phyloP scores from a whole-genome alignment of 1,140 invertebrate genomes.

The Stenopsyche tienmushanensis region DNA sequence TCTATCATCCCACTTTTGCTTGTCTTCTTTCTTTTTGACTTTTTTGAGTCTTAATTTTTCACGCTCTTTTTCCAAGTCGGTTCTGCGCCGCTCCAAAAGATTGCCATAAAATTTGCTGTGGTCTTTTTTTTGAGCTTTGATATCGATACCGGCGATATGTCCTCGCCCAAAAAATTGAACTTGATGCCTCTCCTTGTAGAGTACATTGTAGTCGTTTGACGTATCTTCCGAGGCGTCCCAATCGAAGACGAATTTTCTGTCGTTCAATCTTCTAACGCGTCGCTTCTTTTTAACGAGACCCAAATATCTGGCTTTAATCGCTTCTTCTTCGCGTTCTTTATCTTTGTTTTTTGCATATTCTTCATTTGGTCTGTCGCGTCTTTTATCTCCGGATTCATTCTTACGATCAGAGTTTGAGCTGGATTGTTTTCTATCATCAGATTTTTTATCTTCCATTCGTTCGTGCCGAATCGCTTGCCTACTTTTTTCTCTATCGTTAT shows the following conservation, averaged over 20 bases:
- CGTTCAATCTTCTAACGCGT: constrained; percentile 88
- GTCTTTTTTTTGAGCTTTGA: constrained; percentile 95
- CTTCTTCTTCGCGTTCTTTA: constrained; percentile 88
- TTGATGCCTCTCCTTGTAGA: constrained; percentile 96
- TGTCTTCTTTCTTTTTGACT: constrained; percentile 93
- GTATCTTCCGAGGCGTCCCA: constrained; percentile 99
- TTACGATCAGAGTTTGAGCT: constrained; percentile 19
- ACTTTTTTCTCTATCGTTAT: constrained; percentile 29
- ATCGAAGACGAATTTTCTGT: constrained; percentile 99
- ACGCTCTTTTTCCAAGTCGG: constrained; percentile 96
- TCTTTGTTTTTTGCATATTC: constrained; percentile 75
- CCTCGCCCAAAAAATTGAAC: constrained; percentile 97
- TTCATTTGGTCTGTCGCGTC: constrained; percentile 43
- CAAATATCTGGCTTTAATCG: constrained; percentile 94
- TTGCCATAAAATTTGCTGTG: constrained; percentile 98
- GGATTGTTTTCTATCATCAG: constrained; percentile 45
- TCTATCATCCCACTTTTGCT: constrained; percentile 98
- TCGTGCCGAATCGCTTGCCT: no score
- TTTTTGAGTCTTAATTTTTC: constrained; percentile 94
- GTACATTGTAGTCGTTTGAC: constrained; percentile 93
- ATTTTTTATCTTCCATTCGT: constrained; percentile 45
- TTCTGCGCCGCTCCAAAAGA: constrained; percentile 90
- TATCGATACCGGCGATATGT: constrained; percentile 97
- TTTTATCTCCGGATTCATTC: constrained; percentile 28
- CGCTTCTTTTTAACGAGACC: constrained; percentile 93